Base-by-base conservation (phyloP, 2,797 vertebrate species). In the Poeciliopsis paucimaculata region DNA sequence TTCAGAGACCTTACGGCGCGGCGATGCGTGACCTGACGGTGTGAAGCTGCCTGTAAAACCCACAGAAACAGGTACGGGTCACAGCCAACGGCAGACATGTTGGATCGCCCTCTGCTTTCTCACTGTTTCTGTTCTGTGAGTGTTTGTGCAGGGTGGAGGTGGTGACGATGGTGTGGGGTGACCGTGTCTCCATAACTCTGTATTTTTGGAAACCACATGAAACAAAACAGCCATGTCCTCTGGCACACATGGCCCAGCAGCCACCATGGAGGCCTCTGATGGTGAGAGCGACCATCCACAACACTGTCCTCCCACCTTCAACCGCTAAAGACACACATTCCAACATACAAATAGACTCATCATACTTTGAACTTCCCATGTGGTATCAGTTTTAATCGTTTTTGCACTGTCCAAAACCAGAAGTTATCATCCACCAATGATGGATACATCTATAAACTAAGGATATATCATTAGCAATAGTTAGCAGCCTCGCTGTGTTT, bases 11-110 rank as follows among this genome's bases (percentile, higher is more conserved):
- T 31, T 84, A 64, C 77, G 82, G 90, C 90, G 90, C 45, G 86
- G 93, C 81, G 84, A 93, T 86, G 9, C 93, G 90, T 94, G 92
- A 92, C 90, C 77, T 26, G 43, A 43, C 72, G 84, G 91, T 88
- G 94, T 91, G 79, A 94, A 92, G 87, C 88, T 92, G 93, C 91
- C 93, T 85, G 93, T 85, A 93, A 94, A 94, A 90, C 84, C 92
- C 89, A 93, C 93, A 62, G 89, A 85, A 91, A 91, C 82, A 86
- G 93, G 94, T 94, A 93, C 53, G 92, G 95, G 94, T 96, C 94
- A 94, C 43, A 66, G 92, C 82, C 92, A 89, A 60, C 85, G 91
- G 88, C 91, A 88, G 51, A 86, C 90, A 90, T 84, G 81, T 83
- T 86, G 83, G 90, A 86, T 89, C 92, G 89, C 84, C 70, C 90